Evolutionary conservation across 2,113 vertebrate genomes (phyloP).

Genomic region (human (Homo sapiens)): GRCh38 chrX:39753501-39754000

Average conservation of each 20-base stretch:
- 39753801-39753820: background rate
- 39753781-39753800: background rate
- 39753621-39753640: background rate
- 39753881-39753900: background rate
- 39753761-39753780: background rate
- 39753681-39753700: background rate
- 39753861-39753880: background rate
- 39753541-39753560: background rate
- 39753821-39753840: background rate
- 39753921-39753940: background rate
- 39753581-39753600: background rate
- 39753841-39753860: background rate
- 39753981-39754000: background rate
- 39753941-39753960: background rate
- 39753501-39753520: background rate
- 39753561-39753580: background rate
- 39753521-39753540: background rate
- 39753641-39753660: background rate
- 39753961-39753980: background rate
- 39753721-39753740: background rate
- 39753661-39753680: background rate
- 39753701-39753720: background rate
- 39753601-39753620: background rate
- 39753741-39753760: background rate
- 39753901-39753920: background rate